These are phyloP conservation scores for Actenoides hombroni DNA, from an alignment of 2,113 vertebrate species.

Conservation along the genomic window DNA sequence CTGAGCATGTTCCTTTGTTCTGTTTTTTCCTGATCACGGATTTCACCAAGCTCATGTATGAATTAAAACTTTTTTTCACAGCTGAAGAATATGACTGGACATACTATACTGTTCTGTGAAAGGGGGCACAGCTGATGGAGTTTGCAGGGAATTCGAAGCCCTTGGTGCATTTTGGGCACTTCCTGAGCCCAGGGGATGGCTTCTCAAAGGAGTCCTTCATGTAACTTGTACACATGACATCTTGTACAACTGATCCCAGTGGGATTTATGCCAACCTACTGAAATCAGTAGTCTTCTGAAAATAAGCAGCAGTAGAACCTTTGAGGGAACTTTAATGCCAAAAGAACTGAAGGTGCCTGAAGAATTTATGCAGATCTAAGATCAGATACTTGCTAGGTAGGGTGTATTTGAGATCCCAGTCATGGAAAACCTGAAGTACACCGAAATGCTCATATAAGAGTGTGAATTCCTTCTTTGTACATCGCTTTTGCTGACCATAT, in stretches of 20 bases:
- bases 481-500: background rate
- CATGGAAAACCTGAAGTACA: background rate
- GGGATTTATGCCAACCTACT: background rate
- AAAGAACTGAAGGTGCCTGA: background rate
- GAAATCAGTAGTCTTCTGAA: background rate
- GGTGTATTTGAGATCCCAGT: background rate
- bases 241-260: background rate
- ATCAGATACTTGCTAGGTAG: background rate
- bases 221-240: background rate
- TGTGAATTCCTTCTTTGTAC: background rate
- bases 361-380: background rate
- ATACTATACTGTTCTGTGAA: background rate
- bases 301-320: background rate
- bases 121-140: background rate
- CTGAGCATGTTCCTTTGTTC: background rate
- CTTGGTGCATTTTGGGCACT: background rate
- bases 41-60: background rate
- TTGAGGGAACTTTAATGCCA: background rate
- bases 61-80: background rate
- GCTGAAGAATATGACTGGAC: background rate
- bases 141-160: background rate
- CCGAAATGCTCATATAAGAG: background rate
- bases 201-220: background rate
- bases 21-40: background rate
- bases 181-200: background rate